These are phyloP conservation scores for Anabas testudineus DNA, from an alignment of 2,797 vertebrate species.

Conservation along the genomic window DNA sequence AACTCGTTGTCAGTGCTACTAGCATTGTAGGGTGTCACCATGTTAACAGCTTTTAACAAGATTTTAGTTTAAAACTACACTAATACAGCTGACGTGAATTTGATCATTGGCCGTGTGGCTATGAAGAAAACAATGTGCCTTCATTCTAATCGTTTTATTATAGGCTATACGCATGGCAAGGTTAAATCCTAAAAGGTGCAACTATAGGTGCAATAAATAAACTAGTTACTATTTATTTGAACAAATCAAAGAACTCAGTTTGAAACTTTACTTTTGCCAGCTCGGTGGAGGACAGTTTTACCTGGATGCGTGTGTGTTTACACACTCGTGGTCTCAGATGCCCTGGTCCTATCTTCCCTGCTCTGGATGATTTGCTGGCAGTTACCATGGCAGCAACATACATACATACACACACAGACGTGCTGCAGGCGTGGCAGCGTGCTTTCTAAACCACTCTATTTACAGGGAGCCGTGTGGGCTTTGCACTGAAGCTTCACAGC, in stretches of 20 bases:
- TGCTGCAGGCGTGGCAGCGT: constrained; percentile 17
- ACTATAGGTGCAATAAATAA: background rate
- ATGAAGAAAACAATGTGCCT: too few relatives aligned
- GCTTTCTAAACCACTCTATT: constrained; percentile 34
- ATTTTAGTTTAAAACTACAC: too few relatives aligned
- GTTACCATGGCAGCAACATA: constrained; percentile 53
- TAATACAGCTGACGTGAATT: too few relatives aligned
- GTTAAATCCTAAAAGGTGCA: too few relatives aligned
- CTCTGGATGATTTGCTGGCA: constrained; percentile 12
- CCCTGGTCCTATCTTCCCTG: constrained; percentile 9
- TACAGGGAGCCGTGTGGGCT: constrained; percentile 31
- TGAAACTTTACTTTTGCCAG: background rate
- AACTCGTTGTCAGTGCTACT: too few relatives aligned
- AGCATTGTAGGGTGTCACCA: too few relatives aligned
- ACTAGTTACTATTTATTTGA: background rate
- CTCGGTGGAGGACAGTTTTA: background rate
- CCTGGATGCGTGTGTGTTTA: constrained; percentile 32
- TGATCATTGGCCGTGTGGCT: too few relatives aligned
- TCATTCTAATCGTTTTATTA: too few relatives aligned
- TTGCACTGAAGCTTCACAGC: constrained; percentile 41
- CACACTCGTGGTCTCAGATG: constrained; percentile 20
- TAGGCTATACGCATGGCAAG: too few relatives aligned
- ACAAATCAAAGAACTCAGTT: constrained; percentile 3
- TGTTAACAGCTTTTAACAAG: too few relatives aligned
- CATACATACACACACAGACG: constrained; percentile 34